These are phyloP conservation scores for Eulimnadia texana DNA, from an alignment of 1,140 invertebrate genomes.

Conservation along the genomic window DNA sequence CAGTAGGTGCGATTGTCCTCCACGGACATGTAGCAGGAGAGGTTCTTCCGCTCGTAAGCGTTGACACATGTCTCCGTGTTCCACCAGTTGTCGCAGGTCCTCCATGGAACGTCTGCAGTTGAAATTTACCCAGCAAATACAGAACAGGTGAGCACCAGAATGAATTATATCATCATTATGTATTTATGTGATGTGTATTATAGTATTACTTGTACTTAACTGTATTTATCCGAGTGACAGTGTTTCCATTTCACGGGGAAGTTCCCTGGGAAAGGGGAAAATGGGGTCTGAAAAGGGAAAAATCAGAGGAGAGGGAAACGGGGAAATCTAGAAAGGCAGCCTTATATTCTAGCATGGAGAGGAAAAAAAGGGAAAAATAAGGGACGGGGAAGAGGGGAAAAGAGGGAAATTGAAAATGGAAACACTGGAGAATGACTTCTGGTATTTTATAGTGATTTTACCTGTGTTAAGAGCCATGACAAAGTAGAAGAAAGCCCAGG, in stretches of 20 bases:
- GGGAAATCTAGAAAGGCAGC: no score
- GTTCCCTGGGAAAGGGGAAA: no score
- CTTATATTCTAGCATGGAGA: no score
- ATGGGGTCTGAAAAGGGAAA: no score
- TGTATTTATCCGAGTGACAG: no score
- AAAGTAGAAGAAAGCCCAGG: slow-evolving; percentile 96
- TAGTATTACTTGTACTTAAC: no score
- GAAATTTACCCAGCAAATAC: neutral
- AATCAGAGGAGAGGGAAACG: no score
- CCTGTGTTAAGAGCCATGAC: slow-evolving; percentile 74
- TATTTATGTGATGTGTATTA: neutral
- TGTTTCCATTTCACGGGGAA: no score
- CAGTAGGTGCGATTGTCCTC: slow-evolving; percentile 32
- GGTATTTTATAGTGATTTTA: slow-evolving; percentile 29
- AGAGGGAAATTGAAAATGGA: no score
- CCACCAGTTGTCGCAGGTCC: slow-evolving; percentile 86
- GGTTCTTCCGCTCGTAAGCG: slow-evolving; percentile 54
- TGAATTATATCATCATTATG: neutral
- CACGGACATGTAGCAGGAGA: slow-evolving; percentile 25
- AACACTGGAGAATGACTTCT: neutral
- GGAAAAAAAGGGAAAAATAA: no score
- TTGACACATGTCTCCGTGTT: slow-evolving; percentile 70
- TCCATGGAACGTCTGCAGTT: slow-evolving; percentile 76
- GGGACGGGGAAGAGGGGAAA: no score
- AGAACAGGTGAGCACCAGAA: neutral